A percentile compares a stretch with the other conserved stretches of the same genome.
phyloP scores from a whole-genome alignment of 1,140 invertebrate species.

The Trachelipus rathkii region DNA sequence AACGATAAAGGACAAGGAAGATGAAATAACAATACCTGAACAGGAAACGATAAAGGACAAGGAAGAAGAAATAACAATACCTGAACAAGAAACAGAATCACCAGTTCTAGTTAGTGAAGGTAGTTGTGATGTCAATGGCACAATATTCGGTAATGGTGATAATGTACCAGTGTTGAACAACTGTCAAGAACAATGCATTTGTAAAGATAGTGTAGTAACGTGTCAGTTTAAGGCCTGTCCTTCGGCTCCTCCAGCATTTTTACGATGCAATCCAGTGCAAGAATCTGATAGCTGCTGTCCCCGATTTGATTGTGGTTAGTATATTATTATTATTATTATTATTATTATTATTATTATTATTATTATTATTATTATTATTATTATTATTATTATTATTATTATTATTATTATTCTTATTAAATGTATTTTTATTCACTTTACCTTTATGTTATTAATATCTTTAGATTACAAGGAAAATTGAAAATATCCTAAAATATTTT shows the following conservation, averaged over 20 bases:
- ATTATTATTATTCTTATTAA: no score
- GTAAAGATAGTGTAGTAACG: constrained; percentile 29
- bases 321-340: not conserved
- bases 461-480: no score
- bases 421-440: no score
- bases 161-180: constrained; percentile 19
- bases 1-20: not conserved
- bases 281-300: constrained; percentile 41
- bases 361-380: no score
- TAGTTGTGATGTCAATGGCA: constrained; percentile 26
- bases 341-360: not conserved
- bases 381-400: no score
- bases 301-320: constrained; percentile 35
- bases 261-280: constrained; percentile 34
- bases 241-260: constrained; percentile 29
- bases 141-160: constrained; percentile 30
- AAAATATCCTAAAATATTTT: no score
- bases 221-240: constrained; percentile 38
- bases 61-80: not conserved
- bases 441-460: no score
- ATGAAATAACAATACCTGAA: not conserved
- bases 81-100: not conserved
- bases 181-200: constrained; percentile 37
- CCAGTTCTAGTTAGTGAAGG: not conserved
- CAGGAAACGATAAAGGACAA: constrained; percentile 14